These are phyloP conservation scores for Synodontis membranacea DNA, from an alignment of 2,113 vertebrate genomes.

Conservation along the genomic window DNA sequence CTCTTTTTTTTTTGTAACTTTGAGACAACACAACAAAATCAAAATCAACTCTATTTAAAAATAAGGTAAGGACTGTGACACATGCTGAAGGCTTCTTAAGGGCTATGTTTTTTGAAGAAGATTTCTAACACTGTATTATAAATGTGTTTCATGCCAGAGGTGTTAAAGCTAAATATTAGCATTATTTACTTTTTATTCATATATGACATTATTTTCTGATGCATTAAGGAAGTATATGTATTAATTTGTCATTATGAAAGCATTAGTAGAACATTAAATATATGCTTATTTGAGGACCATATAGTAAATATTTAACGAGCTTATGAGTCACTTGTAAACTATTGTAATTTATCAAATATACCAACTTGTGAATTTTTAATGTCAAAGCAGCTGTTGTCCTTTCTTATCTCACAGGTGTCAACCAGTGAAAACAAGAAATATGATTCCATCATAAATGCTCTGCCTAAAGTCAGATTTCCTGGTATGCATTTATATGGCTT, in stretches of 20 bases:
- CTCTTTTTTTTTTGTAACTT: not conserved
- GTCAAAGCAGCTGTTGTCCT: not conserved
- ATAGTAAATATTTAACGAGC: not conserved
- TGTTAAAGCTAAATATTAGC: not conserved
- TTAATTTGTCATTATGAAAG: not conserved
- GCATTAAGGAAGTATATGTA: not conserved
- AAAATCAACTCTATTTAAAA: not conserved
- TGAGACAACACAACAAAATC: not conserved
- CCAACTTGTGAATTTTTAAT: not conserved
- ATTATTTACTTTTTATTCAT: not conserved
- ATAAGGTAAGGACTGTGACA: not conserved
- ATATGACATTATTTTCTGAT: not conserved
- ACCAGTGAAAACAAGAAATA: constrained; percentile 63
- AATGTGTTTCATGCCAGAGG: not conserved
- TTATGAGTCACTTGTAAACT: not conserved
- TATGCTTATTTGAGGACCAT: not conserved
- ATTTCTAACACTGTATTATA: not conserved
- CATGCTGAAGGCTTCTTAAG: not conserved
- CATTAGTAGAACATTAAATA: not conserved
- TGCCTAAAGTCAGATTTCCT: constrained; percentile 51
- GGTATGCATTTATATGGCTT: constrained; percentile 48
- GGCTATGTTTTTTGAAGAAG: not conserved
- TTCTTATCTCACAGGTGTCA: constrained; percentile 59
- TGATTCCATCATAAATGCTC: constrained; percentile 58
- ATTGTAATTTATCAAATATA: not conserved